Base-by-base conservation (phyloP, 2,888 invertebrate species). In the Xestoiulus laeticollis region DNA sequence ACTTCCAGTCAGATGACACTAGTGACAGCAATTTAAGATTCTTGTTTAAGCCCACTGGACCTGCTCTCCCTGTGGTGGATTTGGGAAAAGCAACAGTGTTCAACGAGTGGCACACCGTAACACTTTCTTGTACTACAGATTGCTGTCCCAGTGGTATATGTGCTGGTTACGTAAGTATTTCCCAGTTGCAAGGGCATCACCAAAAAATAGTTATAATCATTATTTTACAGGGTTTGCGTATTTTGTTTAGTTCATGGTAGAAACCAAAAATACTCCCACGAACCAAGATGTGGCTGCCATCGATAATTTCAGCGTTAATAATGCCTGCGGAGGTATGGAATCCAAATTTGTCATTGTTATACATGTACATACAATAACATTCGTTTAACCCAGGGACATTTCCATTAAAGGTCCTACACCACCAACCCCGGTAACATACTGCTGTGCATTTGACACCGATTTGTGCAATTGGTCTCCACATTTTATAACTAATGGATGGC, bases 401-500 rank as follows among this genome's bases (percentile, higher is more conserved):
- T 48, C 19, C 19, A 14, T 48, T 48, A 3, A 48, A 48, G 48
- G 12, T 16, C 48, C 48, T 14, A 19, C 14, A 48, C 48, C 48
- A 48, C 48, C 48, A 43, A 10, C 43, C 5, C 43, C 43, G 10
- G 43, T 12, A 43, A 5, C 5, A 48, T 48, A 48, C 48, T 48
- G 48, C 14, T 48, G 48, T 48, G 19, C 12, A 16, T 48, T 48
- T 48, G 48, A 48, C n/a, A n/a, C 12, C 12, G 82, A n/a, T 30
- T 82, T 82, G n/a, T 82, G 82, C 32, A 14, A 82, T 32, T 82
- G 82, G 82, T 82, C 82, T 30, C 82, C 82, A 82, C 6, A 8
- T 82, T 82, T 19, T 32, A 19, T 19, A 14, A 82, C 30, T 32
- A 82, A 82, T n/a, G 82, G 82, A n/a, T 82, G 82, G 82, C n/a